These are phyloP conservation scores for Varanus salvator DNA, from an alignment of 2,113 vertebrate species.

Conservation along the genomic window DNA sequence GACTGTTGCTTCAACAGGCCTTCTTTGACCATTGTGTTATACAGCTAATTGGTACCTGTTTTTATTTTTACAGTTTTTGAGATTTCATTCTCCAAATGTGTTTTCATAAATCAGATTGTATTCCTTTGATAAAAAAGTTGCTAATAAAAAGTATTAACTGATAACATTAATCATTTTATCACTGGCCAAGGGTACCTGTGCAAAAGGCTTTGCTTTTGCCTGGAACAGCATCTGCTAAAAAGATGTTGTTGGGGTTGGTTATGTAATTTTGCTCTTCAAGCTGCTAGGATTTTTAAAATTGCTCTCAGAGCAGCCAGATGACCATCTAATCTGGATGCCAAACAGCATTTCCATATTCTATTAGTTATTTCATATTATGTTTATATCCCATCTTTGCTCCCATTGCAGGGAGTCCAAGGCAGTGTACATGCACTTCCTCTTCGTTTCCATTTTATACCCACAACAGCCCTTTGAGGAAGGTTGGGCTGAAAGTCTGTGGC, in stretches of 20 bases:
- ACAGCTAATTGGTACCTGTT: neutral
- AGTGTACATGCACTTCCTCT: too few relatives aligned
- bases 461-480: too few relatives aligned
- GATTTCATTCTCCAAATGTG: neutral
- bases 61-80: neutral
- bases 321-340: neutral
- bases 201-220: neutral
- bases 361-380: too few relatives aligned
- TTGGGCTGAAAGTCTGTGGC: too few relatives aligned
- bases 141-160: too few relatives aligned
- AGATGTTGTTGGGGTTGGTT: neutral
- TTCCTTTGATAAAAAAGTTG: neutral
- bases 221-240: neutral
- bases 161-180: neutral
- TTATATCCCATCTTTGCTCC: too few relatives aligned
- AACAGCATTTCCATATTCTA: neutral
- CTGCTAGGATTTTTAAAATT: neutral
- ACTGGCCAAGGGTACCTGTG: neutral
- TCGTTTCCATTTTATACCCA: too few relatives aligned
- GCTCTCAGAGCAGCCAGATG: accelerated
- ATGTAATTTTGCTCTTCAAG: neutral
- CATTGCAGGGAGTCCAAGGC: too few relatives aligned
- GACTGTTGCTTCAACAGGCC: neutral
- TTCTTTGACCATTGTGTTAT: neutral
- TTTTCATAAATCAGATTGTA: neutral